phyloP scores from a whole-genome alignment of 2,888 invertebrate genomes.

The Euplexia lucipara region DNA sequence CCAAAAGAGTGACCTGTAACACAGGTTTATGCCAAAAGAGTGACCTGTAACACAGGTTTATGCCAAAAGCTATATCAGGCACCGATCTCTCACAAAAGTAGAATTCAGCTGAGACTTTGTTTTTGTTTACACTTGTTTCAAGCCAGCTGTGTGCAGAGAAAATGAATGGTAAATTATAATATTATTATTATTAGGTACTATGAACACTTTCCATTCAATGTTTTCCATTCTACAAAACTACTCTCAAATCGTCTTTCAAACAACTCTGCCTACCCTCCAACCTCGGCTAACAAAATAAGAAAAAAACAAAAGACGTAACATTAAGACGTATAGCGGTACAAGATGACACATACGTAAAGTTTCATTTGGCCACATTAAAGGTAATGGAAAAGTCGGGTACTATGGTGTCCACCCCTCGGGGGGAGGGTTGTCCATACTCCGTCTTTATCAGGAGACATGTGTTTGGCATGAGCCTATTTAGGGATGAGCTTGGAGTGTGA shows the following conservation, averaged over 20 bases:
- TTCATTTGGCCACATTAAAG: constrained; percentile 74
- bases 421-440: constrained; percentile 61
- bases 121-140: too few relatives aligned
- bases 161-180: too few relatives aligned
- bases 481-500: constrained; percentile 2
- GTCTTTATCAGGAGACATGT: constrained; percentile 60
- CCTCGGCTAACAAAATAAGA: constrained; percentile 17
- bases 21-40: too few relatives aligned
- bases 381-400: constrained; percentile 82
- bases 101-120: too few relatives aligned
- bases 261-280: not conserved
- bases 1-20: too few relatives aligned
- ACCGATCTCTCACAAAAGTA: too few relatives aligned
- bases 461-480: constrained; percentile 22
- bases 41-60: too few relatives aligned
- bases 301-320: constrained; percentile 64
- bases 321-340: constrained; percentile 73
- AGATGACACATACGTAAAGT: constrained; percentile 72
- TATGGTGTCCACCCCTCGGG: constrained; percentile 33
- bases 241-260: not conserved
- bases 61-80: too few relatives aligned
- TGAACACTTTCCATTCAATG: too few relatives aligned
- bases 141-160: too few relatives aligned
- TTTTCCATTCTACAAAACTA: not conserved
- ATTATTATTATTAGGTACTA: too few relatives aligned